Conservation (phyloP, 2,888 invertebrate genomes). For the Caenorhabditis sp. region DNA sequence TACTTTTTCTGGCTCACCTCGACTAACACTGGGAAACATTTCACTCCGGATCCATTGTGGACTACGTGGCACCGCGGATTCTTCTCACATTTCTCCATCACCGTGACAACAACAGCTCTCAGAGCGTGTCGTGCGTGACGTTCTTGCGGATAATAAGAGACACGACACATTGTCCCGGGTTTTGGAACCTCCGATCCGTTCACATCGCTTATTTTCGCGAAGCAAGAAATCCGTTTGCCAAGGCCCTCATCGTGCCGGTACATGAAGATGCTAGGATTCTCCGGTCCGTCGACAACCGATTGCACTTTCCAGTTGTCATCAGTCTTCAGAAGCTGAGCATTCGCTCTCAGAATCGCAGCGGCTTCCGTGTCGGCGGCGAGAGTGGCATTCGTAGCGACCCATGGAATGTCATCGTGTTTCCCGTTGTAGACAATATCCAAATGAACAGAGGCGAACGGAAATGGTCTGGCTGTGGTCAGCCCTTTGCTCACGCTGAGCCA, state of each 20-base stretch:
- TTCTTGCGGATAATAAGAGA: constrained; percentile 50
- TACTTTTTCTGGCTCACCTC: constrained; percentile 5
- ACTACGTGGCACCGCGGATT: constrained; percentile 46
- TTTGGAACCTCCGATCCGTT: constrained; percentile 60
- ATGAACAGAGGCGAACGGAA: constrained; percentile 55
- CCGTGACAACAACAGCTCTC: constrained; percentile 65
- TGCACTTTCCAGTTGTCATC: constrained; percentile 63
- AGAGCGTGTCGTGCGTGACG: constrained; percentile 65
- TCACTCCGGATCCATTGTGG: constrained; percentile 28
- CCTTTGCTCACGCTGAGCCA: constrained; percentile 37
- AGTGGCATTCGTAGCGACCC: constrained; percentile 50
- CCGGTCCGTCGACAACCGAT: constrained; percentile 57
- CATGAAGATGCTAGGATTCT: constrained; percentile 36
- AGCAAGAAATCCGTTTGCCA: constrained; percentile 58
- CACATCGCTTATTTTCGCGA: constrained; percentile 67
- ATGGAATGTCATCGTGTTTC: constrained; percentile 70
- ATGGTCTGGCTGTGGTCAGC: constrained; percentile 3
- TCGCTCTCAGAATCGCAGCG: constrained; percentile 2
- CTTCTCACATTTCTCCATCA: constrained; percentile 48
- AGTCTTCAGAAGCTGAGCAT: constrained; percentile 63
- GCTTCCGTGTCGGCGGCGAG: constrained; percentile 22
- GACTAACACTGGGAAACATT: background rate
- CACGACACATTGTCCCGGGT: constrained; percentile 30
- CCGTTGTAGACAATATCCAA: constrained; percentile 60
- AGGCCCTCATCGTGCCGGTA: background rate